Percentiles rank a stretch among this genome's conserved stretches.
Evolutionary conservation across 2,113 vertebrate genomes (phyloP).

Genomic region (Platanista minor): DNA sequence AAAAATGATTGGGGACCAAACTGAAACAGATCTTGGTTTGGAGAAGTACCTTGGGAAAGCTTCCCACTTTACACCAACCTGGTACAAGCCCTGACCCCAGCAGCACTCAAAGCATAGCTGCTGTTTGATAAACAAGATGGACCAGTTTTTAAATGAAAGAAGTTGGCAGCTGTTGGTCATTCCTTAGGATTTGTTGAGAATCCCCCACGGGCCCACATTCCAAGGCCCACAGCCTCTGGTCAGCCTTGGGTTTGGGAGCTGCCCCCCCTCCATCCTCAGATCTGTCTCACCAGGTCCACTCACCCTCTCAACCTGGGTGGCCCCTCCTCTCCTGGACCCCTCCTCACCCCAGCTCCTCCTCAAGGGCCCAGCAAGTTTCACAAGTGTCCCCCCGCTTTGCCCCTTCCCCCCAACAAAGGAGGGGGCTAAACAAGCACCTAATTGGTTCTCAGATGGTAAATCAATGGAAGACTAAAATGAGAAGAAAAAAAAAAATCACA

Average conservation of each 20-base stretch:
- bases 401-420: neutral
- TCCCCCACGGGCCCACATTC: rapidly evolving
- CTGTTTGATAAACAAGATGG: rapidly evolving
- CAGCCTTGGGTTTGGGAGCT: neutral
- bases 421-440: neutral
- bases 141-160: neutral
- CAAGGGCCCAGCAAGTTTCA: neutral
- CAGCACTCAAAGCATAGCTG: rapidly evolving
- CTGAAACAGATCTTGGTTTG: rapidly evolving
- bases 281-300: no score
- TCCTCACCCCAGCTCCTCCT: neutral
- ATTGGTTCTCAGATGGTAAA: neutral
- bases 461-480: neutral
- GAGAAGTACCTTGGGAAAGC: neutral
- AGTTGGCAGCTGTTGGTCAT: rapidly evolving
- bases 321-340: rapidly evolving
- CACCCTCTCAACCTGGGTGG: rapidly evolving
- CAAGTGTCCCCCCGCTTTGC: neutral
- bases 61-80: no score
- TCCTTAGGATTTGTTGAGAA: rapidly evolving
- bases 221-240: neutral
- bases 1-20: neutral
- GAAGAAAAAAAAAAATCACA: neutral
- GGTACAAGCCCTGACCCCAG: neutral
- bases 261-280: neutral